Base-by-base conservation (phyloP, 2,888 invertebrate genomes). In the Chaetoderma sp. region DNA sequence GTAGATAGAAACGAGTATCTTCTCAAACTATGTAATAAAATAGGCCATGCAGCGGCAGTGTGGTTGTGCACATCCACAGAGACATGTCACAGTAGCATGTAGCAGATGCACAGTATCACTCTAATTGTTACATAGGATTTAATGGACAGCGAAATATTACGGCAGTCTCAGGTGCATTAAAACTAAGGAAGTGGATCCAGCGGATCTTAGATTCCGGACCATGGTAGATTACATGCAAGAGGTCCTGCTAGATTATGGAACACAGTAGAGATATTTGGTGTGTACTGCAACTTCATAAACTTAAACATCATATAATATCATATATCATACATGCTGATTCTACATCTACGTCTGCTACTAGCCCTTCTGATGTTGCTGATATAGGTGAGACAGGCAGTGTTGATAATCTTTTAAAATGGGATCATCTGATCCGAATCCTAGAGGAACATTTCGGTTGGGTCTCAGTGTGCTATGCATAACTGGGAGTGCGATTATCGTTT, bases 271-370 rank as follows among this genome's bases (percentile, higher is more conserved):
- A 28, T 63, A 28, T 18, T 58, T 33, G 27, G 42, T 32, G 1
- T 39, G 36, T 55, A 55, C 55, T 30, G 59, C 54, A 13, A 60
- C 55, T 49, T n/a, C n/a, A n/a, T n/a, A n/a, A n/a, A n/a, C n/a
- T n/a, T n/a, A n/a, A n/a, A n/a, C n/a, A n/a, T n/a, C n/a, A n/a
- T n/a, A n/a, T n/a, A n/a, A n/a, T n/a, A n/a, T n/a, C n/a, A n/a
- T n/a, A n/a, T n/a, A n/a, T n/a, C n/a, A n/a, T n/a, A n/a, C n/a
- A n/a, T n/a, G n/a, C n/a, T n/a, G n/a, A n/a, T n/a, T n/a, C n/a
- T n/a, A n/a, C n/a, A n/a, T n/a, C n/a, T n/a, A n/a, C n/a, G n/a
- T n/a, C n/a, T n/a, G n/a, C n/a, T n/a, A n/a, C n/a, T n/a, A n/a
- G n/a, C n/a, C n/a, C n/a, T n/a, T n/a, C n/a, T n/a, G n/a, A n/a